Percentiles rank a stretch among this genome's conserved stretches.
Conservation (phyloP, 1,140 invertebrate species). For the Zophobas morio region DNA sequence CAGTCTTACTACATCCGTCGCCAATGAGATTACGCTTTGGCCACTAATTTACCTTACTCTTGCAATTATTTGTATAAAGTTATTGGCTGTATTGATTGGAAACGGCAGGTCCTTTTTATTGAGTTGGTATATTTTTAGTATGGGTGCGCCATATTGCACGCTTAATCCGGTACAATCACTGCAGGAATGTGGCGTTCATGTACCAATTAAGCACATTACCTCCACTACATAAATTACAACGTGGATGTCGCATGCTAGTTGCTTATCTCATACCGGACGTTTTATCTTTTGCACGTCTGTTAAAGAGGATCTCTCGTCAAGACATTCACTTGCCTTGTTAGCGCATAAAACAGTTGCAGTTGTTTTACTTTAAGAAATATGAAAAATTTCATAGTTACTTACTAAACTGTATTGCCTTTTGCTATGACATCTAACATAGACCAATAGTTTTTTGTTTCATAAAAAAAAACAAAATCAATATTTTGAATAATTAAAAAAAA, state of each 20-base stretch:
- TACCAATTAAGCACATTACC: slow-evolving; percentile 46
- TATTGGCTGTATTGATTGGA: not conserved
- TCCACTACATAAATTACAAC: slow-evolving; percentile 43
- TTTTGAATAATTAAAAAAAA: no score
- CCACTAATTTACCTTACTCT: no score
- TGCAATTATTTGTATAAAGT: no score
- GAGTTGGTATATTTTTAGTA: not conserved
- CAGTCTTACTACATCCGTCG: no score
- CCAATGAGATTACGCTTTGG: no score
- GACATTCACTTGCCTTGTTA: slow-evolving; percentile 31
- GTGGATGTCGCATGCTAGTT: not conserved
- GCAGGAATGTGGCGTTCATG: slow-evolving; percentile 42
- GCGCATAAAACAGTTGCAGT: slow-evolving; percentile 37
- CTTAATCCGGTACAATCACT: slow-evolving; percentile 31
- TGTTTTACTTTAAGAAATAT: not conserved
- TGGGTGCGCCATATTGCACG: slow-evolving; percentile 40
- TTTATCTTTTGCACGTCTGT: slow-evolving; percentile 19
- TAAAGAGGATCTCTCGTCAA: slow-evolving; percentile 39
- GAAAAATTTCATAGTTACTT: no score
- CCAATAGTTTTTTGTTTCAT: no score
- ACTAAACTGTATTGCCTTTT: no score
- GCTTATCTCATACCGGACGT: slow-evolving; percentile 27
- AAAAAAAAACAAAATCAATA: no score
- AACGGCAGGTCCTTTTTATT: slow-evolving; percentile 1
- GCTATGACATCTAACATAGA: no score